Evolutionary conservation across 1,140 invertebrate species (phyloP).

Genomic region (Dolichoris vasculosae): DNA sequence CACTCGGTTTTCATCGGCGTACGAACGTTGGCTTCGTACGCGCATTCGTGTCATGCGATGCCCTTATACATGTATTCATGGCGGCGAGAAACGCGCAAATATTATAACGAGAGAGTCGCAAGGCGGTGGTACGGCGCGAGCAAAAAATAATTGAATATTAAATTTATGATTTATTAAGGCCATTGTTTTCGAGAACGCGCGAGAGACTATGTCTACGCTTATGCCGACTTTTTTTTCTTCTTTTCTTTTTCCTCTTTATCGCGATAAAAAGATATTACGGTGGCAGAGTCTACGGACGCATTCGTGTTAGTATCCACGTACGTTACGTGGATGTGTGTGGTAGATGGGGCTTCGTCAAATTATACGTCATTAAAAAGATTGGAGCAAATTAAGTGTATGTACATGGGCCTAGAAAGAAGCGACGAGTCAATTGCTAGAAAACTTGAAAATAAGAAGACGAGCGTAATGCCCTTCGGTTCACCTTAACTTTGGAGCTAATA

Average conservation of each 20-base stretch:
- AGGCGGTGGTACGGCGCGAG: not conserved
- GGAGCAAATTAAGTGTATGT: slow-evolving; percentile 50
- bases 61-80: not conserved
- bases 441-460: slow-evolving; percentile 43
- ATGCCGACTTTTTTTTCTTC: not conserved
- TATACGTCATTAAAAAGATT: slow-evolving; percentile 53
- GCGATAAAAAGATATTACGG: slow-evolving; percentile 36
- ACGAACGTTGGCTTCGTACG: not conserved
- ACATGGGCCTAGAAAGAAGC: slow-evolving; percentile 47
- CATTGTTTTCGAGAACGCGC: slow-evolving; percentile 36
- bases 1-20: not conserved
- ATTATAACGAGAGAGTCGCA: not conserved
- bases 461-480: slow-evolving; percentile 44
- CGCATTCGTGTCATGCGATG: not conserved
- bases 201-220: not conserved
- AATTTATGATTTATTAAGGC: slow-evolving; percentile 45
- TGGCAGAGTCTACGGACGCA: not conserved
- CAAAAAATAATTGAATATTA: slow-evolving; percentile 50
- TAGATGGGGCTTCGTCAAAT: slow-evolving; percentile 38
- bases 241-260: not conserved
- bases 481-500: slow-evolving; percentile 31
- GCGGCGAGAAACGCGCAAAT: not conserved
- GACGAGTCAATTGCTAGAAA: slow-evolving; percentile 51
- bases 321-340: not conserved
- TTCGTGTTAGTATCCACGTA: not conserved